These are phyloP conservation scores for Trissoscelio sp. DNA, from an alignment of 2,888 invertebrate genomes.

Conservation along the genomic window DNA sequence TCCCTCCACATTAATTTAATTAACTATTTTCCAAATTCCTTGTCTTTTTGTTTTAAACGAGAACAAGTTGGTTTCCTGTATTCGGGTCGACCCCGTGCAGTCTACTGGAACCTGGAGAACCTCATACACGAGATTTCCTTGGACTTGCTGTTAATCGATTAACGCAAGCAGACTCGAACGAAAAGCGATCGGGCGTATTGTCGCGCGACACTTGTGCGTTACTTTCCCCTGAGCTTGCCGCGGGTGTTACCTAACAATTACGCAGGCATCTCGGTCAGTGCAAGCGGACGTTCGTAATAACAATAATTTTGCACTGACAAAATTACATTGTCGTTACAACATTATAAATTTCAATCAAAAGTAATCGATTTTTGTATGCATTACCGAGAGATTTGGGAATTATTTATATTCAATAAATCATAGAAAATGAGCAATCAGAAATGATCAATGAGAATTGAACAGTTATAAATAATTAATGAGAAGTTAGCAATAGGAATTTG, in stretches of 20 bases:
- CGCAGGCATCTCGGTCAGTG: conserved; percentile 69
- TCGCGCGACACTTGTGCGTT: conserved; percentile 74
- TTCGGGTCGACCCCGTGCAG: not conserved
- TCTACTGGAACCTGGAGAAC: not conserved
- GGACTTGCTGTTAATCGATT: conserved; percentile 36
- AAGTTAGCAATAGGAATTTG: too few species aligned
- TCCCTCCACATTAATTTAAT: too few species aligned
- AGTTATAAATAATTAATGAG: too few species aligned
- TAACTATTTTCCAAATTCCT: too few species aligned
- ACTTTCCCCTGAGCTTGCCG: conserved; percentile 73
- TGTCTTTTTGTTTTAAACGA: too few species aligned
- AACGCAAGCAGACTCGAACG: conserved; percentile 37
- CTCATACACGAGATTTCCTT: conserved; percentile 30
- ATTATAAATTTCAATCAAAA: not conserved
- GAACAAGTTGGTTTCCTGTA: not conserved
- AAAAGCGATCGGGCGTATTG: conserved; percentile 73
- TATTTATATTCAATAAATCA: too few species aligned
- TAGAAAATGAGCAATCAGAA: too few species aligned
- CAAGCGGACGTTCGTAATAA: conserved; percentile 67
- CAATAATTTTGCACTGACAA: conserved; percentile 56
- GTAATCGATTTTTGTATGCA: too few species aligned
- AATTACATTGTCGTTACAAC: conserved; percentile 33
- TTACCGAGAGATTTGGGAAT: too few species aligned
- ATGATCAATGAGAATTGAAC: too few species aligned
- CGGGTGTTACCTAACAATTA: conserved; percentile 75